A percentile compares a stretch with the other conserved stretches of the same genome.
Evolutionary conservation across 2,888 invertebrate genomes (phyloP).

Genomic region (Euzophera pinguis): DNA sequence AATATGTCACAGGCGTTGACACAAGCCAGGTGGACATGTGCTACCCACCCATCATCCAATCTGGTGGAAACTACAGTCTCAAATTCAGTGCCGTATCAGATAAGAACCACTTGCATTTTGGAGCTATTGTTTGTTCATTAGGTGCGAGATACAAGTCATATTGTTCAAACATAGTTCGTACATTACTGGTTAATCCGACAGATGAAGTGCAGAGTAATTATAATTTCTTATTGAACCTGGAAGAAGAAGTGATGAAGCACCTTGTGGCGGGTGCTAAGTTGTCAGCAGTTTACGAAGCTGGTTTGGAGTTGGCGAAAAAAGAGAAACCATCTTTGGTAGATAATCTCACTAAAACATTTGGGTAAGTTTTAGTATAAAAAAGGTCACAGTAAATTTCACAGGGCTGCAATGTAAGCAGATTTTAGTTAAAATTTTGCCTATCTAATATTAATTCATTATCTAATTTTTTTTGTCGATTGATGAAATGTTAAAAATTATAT

Average conservation of each 20-base stretch:
- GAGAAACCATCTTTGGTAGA: slow-evolving; percentile 92
- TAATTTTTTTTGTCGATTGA: too few species aligned
- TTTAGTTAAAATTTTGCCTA: too few species aligned
- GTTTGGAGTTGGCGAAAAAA: slow-evolving; percentile 89
- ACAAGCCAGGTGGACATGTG: slow-evolving; percentile 96
- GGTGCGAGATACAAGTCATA: slow-evolving; percentile 98
- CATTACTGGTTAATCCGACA: slow-evolving; percentile 96
- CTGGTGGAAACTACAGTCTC: slow-evolving; percentile 97
- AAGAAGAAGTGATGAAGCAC: slow-evolving; percentile 93
- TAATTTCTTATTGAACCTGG: slow-evolving; percentile 91
- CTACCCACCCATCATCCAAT: slow-evolving; percentile 99
- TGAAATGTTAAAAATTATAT: too few species aligned
- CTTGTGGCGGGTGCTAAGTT: slow-evolving; percentile 91
- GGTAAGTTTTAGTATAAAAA: slow-evolving; percentile 62
- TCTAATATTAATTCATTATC: too few species aligned
- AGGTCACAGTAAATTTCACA: too few species aligned
- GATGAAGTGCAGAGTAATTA: slow-evolving; percentile 91
- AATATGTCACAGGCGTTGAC: slow-evolving; percentile 95
- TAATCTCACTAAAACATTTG: slow-evolving; percentile 96
- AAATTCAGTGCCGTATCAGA: slow-evolving; percentile 98
- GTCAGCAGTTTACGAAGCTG: slow-evolving; percentile 92
- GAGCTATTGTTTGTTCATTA: slow-evolving; percentile 95
- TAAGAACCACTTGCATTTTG: slow-evolving; percentile 96
- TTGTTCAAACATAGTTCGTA: slow-evolving; percentile 98
- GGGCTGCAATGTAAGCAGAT: too few species aligned